phyloP scores from a whole-genome alignment of 2,888 invertebrate genomes.

The Anaspis maculata region DNA sequence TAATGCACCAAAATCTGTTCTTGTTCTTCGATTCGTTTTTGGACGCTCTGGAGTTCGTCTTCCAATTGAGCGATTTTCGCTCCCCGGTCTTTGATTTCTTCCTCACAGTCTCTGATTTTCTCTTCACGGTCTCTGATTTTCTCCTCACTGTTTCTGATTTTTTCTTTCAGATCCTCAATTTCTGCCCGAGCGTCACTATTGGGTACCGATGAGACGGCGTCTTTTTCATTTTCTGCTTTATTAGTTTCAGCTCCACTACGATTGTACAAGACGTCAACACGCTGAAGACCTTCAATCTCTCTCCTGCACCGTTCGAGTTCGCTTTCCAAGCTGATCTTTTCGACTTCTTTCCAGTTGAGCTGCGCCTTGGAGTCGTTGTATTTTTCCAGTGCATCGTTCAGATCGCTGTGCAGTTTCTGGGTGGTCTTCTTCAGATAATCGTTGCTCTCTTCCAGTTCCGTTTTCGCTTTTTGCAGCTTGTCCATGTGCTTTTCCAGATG shows the following conservation, averaged over 20 bases:
- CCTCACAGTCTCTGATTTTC: too few relatives aligned
- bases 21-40: not conserved
- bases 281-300: too few relatives aligned
- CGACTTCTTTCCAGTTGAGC: too few relatives aligned
- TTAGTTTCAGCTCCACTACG: too few relatives aligned
- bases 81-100: not conserved
- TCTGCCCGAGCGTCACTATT: not conserved
- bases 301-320: too few relatives aligned
- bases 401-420: constrained; percentile 28
- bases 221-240: not conserved
- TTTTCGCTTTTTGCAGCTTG: constrained; percentile 24
- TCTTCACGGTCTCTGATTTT: not conserved
- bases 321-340: too few relatives aligned
- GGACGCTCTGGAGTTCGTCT: not conserved
- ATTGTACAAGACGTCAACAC: too few relatives aligned
- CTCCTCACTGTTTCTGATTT: not conserved
- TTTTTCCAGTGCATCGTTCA: constrained; percentile 25
- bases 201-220: not conserved
- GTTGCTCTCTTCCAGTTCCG: constrained; percentile 21
- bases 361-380: too few relatives aligned
- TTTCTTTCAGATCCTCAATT: not conserved
- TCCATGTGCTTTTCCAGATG: constrained; percentile 21
- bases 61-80: not conserved
- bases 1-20: not conserved
- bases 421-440: constrained; percentile 32